phyloP scores from a whole-genome alignment of 2,888 invertebrate species.

The Dryobota labecula region DNA sequence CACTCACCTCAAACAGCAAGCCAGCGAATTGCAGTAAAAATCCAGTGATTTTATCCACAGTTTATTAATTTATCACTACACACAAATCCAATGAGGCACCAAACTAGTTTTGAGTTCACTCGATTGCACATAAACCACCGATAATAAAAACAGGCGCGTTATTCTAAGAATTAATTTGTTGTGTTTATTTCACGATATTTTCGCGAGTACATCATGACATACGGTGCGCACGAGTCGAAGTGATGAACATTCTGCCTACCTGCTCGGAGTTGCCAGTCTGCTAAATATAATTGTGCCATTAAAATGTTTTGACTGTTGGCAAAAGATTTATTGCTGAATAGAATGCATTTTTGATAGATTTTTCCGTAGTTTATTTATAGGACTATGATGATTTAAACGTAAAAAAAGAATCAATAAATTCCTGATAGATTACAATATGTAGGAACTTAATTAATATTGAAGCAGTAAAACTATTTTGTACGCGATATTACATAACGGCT shows the following conservation, averaged over 20 bases:
- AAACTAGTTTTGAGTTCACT: constrained; percentile 35
- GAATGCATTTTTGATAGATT: not conserved
- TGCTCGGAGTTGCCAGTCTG: constrained; percentile 38
- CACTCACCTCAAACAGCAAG: constrained; percentile 64
- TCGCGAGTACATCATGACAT: constrained; percentile 28
- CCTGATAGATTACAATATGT: no score
- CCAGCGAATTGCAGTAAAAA: constrained; percentile 47
- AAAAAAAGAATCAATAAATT: not conserved
- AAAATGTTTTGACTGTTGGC: not conserved
- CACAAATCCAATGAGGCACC: constrained; percentile 56
- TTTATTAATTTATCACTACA: constrained; percentile 49
- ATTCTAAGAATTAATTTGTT: constrained; percentile 58
- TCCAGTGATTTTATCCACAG: constrained; percentile 55
- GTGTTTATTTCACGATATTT: constrained; percentile 29
- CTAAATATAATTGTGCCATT: constrained; percentile 38
- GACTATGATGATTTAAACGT: not conserved
- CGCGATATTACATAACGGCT: not conserved
- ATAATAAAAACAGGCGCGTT: constrained; percentile 33
- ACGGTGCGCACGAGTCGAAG: constrained; percentile 59
- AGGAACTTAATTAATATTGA: not conserved
- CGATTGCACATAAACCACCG: constrained; percentile 32
- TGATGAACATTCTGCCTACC: constrained; percentile 30
- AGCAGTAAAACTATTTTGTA: not conserved
- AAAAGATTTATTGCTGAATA: not conserved
- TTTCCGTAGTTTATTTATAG: not conserved